Base-by-base conservation (phyloP, 2,888 invertebrate genomes). In the Stegana nigrithorax region DNA sequence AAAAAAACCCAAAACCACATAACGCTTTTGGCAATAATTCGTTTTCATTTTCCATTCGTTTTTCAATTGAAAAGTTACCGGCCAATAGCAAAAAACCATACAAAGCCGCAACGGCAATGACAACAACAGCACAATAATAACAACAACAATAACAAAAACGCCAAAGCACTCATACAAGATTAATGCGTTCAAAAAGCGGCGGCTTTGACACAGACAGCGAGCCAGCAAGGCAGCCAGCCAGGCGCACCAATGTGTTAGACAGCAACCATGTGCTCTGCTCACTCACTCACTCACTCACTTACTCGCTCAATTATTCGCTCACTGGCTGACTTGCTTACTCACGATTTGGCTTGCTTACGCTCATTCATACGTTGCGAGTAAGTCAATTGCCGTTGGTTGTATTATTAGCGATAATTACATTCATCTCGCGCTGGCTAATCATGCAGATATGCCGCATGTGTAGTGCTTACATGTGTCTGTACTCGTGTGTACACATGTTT, bases 351-450 rank as follows among this genome's bases (percentile, higher is more conserved):
- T 27, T 36, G 27, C 8, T 19, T n/a, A n/a, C n/a, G n/a, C n/a
- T n/a, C 7, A 42, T 27, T 29, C 12, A 39, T 70, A 68, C 69
- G 21, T 25, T 75, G 75, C 78, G 74, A 78, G 73, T 70, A 67
- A 70, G 74, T 69, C 73, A 72, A 64, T 68, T 70, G 75, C 77
- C 68, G 69, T 68, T 62, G 67, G 72, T 69, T 72, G 69, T 78
- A 74, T 77, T 77, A 78, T 78, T 78, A 80, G 72, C 70, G 68
- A 71, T 77, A 78, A 78, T 78, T 78, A 75, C 75, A 73, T 71
- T 68, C 75, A 75, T 75, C 73, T 71, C 64, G 67, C 64, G 67
- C 60, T 66, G 36, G 58, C 70, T 69, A 71, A 72, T 73, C 72
- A 71, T 66, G 68, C 66, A 71, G 67, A 1, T 6, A 29, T 29